Conservation (phyloP, 2,797 vertebrate species). For the Fistularia commersonii region DNA sequence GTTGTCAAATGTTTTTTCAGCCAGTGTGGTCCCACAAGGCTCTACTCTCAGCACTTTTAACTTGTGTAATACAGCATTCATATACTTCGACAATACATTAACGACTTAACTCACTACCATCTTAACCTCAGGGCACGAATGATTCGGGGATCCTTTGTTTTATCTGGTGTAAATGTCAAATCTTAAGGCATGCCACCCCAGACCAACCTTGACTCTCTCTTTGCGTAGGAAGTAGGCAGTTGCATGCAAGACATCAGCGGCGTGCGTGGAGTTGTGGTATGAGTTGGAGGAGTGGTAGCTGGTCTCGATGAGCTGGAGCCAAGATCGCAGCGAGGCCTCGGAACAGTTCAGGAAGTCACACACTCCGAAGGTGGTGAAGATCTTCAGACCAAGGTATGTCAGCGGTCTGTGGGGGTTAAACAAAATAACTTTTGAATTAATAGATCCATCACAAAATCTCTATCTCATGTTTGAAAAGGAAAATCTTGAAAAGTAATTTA, state of each 20-base stretch:
- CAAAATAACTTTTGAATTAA: background rate
- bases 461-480: too few species aligned
- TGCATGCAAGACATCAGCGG: slow-evolving; percentile 93
- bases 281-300: slow-evolving; percentile 93
- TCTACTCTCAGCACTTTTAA: background rate
- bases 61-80: background rate
- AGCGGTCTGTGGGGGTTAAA: slow-evolving; percentile 79
- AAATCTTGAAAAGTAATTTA: too few species aligned
- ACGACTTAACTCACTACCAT: too few species aligned
- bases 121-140: too few species aligned
- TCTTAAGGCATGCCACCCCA: background rate
- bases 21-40: background rate
- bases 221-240: slow-evolving; percentile 93
- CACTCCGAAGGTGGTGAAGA: slow-evolving; percentile 88
- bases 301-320: slow-evolving; percentile 91
- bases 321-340: slow-evolving; percentile 85
- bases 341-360: slow-evolving; percentile 92
- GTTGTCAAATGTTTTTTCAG: background rate
- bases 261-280: slow-evolving; percentile 96
- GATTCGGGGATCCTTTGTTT: too few species aligned
- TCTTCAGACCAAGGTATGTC: slow-evolving; percentile 90
- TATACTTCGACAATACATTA: background rate
- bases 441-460: too few species aligned
- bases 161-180: background rate
- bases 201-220: slow-evolving; percentile 87